Evolutionary conservation across 2,797 vertebrate species (phyloP), one percentile per base, ranked within the genome.

Genomic region (Lepidocolaptes lacrymiger): DNA sequence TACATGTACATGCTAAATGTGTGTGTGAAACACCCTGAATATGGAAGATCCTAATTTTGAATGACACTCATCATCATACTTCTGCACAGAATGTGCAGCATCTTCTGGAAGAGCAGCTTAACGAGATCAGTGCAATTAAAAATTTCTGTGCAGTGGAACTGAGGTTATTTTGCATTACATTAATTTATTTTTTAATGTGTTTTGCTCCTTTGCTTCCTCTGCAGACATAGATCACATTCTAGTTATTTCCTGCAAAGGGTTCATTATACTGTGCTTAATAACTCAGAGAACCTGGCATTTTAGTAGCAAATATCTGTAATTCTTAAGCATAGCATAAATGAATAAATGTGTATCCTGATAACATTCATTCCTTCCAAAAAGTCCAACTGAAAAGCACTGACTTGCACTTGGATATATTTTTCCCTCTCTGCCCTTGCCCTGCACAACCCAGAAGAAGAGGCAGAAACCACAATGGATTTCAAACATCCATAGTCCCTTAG

Each of bases 161-260:
- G 64, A 94, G 91, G 82, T 81, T 92, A 75, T 89, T 96, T 92
- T 85, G 88, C 89, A 83, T 96, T 94, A 83, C 80, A 91, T 92
- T 93, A 90, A 94, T 89, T 95, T 93, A 93, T 89, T 95, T 96
- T 95, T 96, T 80, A 91, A 94, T 91, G 74, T 78, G 83, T 88
- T 95, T 96, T 97, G 72, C 81, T 94, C 67, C 73, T 96, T 87
- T 83, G 91, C 92, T 94, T 94, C 83, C 67, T 95, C 88, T 88
- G 85, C 89, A 94, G 77, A 90, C 78, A 94, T 96, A 95, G 89
- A 96, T 97, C 96, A 96, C 68, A 85, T 95, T 93, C 87, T 67
- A 71, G 81, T 96, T 97, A 96, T 93, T 95, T 96, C 95, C 68
- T 95, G 87, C 85, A 96, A 62, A 85, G 75, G 48, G 80, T 93